A percentile compares a stretch with the other conserved stretches of the same genome.
These are phyloP conservation scores for Sphaeridia pumilis DNA, from an alignment of 2,888 invertebrate species.

Conservation along the genomic window DNA sequence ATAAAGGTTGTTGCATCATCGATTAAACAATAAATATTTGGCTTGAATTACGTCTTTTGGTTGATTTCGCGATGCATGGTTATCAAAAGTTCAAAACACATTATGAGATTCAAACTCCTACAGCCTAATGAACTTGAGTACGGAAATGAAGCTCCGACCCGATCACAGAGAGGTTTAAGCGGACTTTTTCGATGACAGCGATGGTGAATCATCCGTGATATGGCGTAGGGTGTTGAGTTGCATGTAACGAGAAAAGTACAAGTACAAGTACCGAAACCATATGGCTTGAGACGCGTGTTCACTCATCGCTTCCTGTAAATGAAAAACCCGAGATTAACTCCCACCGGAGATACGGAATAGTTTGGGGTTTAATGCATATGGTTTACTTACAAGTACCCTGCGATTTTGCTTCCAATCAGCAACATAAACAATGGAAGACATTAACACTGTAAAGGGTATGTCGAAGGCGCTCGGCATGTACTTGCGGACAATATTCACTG, in stretches of 20 bases:
- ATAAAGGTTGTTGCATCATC: too few species aligned
- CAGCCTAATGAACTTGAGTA: too few species aligned
- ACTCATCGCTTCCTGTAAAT: slow-evolving; percentile 63
- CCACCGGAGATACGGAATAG: not conserved
- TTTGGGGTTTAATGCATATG: not conserved
- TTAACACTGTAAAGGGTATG: slow-evolving; percentile 62
- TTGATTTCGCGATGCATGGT: too few species aligned
- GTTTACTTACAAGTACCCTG: not conserved
- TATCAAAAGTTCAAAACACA: too few species aligned
- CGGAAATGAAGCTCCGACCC: too few species aligned
- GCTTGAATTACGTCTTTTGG: too few species aligned
- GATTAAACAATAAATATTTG: too few species aligned
- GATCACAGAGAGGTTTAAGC: too few species aligned
- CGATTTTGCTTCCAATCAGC: slow-evolving; percentile 20
- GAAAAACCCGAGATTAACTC: slow-evolving; percentile 4
- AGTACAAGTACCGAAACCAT: slow-evolving; percentile 86
- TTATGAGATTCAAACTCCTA: too few species aligned
- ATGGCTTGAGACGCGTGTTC: slow-evolving; percentile 81
- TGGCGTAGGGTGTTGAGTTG: slow-evolving; percentile 74
- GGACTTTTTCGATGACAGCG: too few species aligned
- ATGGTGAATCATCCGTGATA: too few species aligned
- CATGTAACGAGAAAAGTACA: slow-evolving; percentile 79
- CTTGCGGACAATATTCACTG: slow-evolving; percentile 73
- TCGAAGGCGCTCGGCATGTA: slow-evolving; percentile 67
- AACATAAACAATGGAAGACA: slow-evolving; percentile 23